Conservation (phyloP, 2,888 invertebrate genomes). For the Acanthopleura granulata region DNA sequence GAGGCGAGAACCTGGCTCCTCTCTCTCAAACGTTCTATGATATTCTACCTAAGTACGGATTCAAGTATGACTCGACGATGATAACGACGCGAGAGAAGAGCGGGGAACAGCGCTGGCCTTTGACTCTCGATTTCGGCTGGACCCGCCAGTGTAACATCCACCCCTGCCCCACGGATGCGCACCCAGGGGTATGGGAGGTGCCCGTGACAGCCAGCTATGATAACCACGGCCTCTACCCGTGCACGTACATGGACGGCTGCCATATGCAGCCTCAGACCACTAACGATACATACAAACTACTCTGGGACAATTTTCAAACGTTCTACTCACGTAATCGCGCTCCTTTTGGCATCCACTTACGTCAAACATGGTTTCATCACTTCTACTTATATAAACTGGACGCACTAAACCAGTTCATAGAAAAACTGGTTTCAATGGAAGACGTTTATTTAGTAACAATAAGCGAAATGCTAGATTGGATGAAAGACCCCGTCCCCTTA, state of each 20-base stretch:
- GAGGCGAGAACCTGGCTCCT: not conserved
- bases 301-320: slow-evolving; percentile 80
- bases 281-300: slow-evolving; percentile 67
- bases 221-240: slow-evolving; percentile 18
- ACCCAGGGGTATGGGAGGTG: slow-evolving; percentile 75
- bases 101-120: not conserved
- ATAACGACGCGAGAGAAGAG: slow-evolving; percentile 23
- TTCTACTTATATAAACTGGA: slow-evolving; percentile 70
- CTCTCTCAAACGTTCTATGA: not conserved
- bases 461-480: slow-evolving; percentile 27
- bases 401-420: slow-evolving; percentile 26
- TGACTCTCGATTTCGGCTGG: slow-evolving; percentile 17
- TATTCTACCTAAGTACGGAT: not conserved
- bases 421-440: slow-evolving; percentile 22
- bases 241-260: slow-evolving; percentile 29
- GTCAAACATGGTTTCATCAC: slow-evolving; percentile 82
- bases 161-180: not conserved
- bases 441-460: slow-evolving; percentile 29
- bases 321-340: slow-evolving; percentile 76
- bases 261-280: slow-evolving; percentile 21
- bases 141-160: slow-evolving; percentile 6
- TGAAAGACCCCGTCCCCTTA: slow-evolving; percentile 20
- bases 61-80: slow-evolving; percentile 29
- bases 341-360: slow-evolving; percentile 84
- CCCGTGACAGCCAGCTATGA: slow-evolving; percentile 72